Base-by-base conservation (phyloP, 2,113 vertebrate species). In the Oryzias javanicus region DNA sequence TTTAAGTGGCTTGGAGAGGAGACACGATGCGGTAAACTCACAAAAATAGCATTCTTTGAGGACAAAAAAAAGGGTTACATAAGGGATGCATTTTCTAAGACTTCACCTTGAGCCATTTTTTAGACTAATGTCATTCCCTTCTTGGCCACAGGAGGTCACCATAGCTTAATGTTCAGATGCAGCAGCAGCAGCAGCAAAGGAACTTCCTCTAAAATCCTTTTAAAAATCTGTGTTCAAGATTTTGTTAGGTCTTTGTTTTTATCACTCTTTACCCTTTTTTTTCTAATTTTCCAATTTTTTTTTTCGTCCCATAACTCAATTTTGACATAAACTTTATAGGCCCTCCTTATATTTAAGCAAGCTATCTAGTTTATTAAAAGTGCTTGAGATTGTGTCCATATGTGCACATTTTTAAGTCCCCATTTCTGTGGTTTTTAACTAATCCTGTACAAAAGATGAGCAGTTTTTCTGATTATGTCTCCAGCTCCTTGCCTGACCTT, bases 91-190 rank as follows among this genome's bases (percentile, higher is more conserved):
- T 85, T 74, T 73, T 64, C 67, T 67, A 80, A 78, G 76, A 25
- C 81, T 87, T 89, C 86, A 91, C 89, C 90, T 91, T 84, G 75
- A 85, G 82, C 81, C 81, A 35, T 70, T 60, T 74, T 1, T 52
- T 15, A n/a, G 25, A 6, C 12, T 35, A 17, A 6, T 78, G 72
- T 53, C n/a, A 14, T 86, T 49, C 60, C 17, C 13, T 2, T 20
- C 60, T 4, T 61, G 71, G 51, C 88, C 91, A 91, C 89, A 72
- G 59, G 87, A 89, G 87, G 89, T 81, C 84, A 17, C 67, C 60
- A 10, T 59, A 16, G 54, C 14, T 78, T 50, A 42, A 40, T 50
- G 63, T 67, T 74, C 3, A 67, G 41, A 50, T 14, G 8, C 47
- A 46, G 50, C 24, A 35, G 52, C 47, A 53, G 62, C 54, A 53